A percentile compares a stretch with the other conserved stretches of the same genome.
phyloP scores from a whole-genome alignment of 2,797 vertebrate species.

The Macropodus opercularis region DNA sequence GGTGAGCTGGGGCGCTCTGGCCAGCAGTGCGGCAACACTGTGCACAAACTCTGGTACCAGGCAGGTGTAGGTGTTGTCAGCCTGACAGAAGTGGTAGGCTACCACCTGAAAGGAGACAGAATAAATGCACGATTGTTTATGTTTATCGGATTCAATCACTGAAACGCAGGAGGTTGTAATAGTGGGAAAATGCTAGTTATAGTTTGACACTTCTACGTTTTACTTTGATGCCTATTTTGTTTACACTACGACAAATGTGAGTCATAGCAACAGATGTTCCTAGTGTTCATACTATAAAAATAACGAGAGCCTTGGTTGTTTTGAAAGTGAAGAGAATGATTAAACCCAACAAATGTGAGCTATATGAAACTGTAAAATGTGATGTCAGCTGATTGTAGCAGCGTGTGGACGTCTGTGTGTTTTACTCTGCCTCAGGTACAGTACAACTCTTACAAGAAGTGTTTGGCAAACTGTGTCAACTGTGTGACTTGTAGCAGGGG shows the following conservation, averaged over 20 bases:
- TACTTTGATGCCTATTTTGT: neutral
- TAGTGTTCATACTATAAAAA: neutral
- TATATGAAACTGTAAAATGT: neutral
- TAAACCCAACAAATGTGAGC: too few species aligned
- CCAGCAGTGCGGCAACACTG: conserved; percentile 93
- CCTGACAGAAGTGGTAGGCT: conserved; percentile 98
- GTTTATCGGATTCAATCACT: neutral
- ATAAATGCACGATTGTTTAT: neutral
- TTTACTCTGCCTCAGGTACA: neutral
- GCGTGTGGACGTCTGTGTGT: neutral
- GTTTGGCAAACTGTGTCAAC: neutral
- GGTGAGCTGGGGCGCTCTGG: conserved; percentile 86
- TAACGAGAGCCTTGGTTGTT: neutral
- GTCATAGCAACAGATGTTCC: neutral
- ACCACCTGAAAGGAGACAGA: conserved; percentile 85
- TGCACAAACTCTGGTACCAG: conserved; percentile 98
- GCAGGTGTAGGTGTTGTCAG: conserved; percentile 98
- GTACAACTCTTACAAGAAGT: conserved; percentile 2
- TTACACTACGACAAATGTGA: neutral
- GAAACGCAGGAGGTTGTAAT: neutral
- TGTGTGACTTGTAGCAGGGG: neutral
- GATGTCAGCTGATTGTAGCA: neutral
- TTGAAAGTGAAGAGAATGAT: neutral
- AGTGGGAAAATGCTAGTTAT: neutral
- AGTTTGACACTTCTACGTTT: neutral